These are phyloP conservation scores for Cynopterus sphinx DNA, from an alignment of 2,797 vertebrate genomes.

Conservation along the genomic window DNA sequence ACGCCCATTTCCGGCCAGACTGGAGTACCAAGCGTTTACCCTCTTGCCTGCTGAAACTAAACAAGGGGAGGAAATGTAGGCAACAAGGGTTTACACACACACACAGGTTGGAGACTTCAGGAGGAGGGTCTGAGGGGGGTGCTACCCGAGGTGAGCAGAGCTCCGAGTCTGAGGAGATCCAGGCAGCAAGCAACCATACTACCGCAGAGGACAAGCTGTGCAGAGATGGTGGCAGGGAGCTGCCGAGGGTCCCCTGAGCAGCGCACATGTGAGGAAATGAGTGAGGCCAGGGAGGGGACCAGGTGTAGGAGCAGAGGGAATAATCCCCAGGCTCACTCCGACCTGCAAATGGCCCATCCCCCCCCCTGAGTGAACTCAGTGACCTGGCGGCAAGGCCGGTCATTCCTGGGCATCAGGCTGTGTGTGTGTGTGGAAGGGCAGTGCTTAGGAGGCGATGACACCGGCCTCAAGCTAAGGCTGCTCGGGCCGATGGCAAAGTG, in stretches of 20 bases:
- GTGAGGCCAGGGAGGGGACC: not conserved
- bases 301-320: not conserved
- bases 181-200: not conserved
- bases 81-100: not conserved
- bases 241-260: not conserved
- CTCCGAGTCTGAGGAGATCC: not conserved
- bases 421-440: not conserved
- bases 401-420: rapidly evolving
- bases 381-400: not conserved
- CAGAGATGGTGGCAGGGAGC: not conserved
- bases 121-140: not conserved
- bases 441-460: not conserved
- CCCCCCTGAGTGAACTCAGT: not conserved
- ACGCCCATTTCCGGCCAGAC: not conserved
- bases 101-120: not conserved
- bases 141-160: not conserved
- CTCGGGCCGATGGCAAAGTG: not conserved
- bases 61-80: rapidly evolving
- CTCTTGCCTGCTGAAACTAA: not conserved
- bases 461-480: not conserved
- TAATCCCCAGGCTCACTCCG: not conserved
- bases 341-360: not conserved
- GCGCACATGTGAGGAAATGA: rapidly evolving
- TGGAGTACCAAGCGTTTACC: not conserved
- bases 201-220: no score